Evolutionary conservation across 2,888 invertebrate genomes (phyloP), one percentile per base, ranked within the genome.

Genomic region (Willowsia nigromaculata): DNA sequence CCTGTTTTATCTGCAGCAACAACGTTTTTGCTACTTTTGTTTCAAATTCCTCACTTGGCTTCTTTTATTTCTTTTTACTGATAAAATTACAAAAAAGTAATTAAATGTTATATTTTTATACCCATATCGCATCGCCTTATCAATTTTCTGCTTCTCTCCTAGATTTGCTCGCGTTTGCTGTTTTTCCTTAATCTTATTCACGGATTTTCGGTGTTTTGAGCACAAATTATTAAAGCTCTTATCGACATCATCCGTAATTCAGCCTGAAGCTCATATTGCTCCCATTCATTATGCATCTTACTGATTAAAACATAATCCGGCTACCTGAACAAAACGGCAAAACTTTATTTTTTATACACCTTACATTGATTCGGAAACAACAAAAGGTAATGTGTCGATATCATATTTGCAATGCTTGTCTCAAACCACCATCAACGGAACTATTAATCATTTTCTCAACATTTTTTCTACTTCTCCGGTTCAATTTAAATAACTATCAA

Each of bases 171-270:
- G 9, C 25, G 25, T 56, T 50, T 50, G n/a, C 33, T 65, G 13
- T 18, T 65, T n/a, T 76, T 30, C n/a, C 15, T 18, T 53, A 50
- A 76, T 76, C 68, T 27, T 43, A 30, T 87, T 87, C 74, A 76
- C 82, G 84, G 88, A 88, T 84, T 88, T 88, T 88, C 88, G 84
- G 88, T 83, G 18, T 76, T 84, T 88, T 88, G 88, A 71, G 47
- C 88, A 84, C 82, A 88, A 83, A 83, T 83, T 88, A 88, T 62
- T 37, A 76, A 78, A 78, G 40, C 18, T 9, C 27, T 76, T 88
- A 88, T 83, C 88, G 74, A 37, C 13, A 65, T 40, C 25, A 62
- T 27, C 22, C 56, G 25, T 43, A 27, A 84, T 87, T 62, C 50
- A 40, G 47, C 88, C 88, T 47, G 62, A 33, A 88, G 88, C 82